These are phyloP conservation scores for Myiotriccus ornatus DNA, from an alignment of 2,797 vertebrate genomes.

Conservation along the genomic window DNA sequence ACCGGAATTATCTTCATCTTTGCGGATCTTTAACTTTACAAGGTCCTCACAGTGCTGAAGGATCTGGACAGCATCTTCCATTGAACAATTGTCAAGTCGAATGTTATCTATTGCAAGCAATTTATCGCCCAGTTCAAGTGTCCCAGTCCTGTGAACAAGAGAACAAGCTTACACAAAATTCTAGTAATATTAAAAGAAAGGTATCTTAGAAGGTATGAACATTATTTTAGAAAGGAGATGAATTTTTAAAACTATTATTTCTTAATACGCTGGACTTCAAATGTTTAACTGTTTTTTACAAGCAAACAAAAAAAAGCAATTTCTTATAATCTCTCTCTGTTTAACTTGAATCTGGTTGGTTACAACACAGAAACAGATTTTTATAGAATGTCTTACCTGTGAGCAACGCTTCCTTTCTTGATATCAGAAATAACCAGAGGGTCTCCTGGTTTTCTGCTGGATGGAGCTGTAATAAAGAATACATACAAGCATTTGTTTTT, in stretches of 20 bases:
- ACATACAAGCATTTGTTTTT: not conserved
- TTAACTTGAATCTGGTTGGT: not conserved
- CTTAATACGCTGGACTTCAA: not conserved
- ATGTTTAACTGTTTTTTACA: not conserved
- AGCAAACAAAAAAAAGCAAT: no score
- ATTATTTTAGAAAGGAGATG: not conserved
- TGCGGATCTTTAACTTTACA: slow-evolving; percentile 96
- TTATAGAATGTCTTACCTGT: slow-evolving; percentile 83
- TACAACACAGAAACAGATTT: not conserved
- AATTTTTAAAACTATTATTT: not conserved
- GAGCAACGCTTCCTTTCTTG: slow-evolving; percentile 98
- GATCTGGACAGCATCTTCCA: slow-evolving; percentile 98
- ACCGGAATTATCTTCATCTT: slow-evolving; percentile 99
- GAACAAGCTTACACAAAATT: not conserved
- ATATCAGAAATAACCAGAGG: slow-evolving; percentile 98
- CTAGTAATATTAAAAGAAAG: not conserved
- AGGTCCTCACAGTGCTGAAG: slow-evolving; percentile 96
- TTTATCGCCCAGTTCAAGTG: slow-evolving; percentile 93
- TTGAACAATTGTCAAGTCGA: slow-evolving; percentile 94
- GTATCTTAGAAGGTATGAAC: not conserved
- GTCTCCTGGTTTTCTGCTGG: slow-evolving; percentile 93
- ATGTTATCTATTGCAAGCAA: slow-evolving; percentile 96
- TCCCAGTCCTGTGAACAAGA: slow-evolving; percentile 86
- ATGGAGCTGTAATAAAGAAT: slow-evolving; percentile 85
- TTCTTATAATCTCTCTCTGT: not conserved